phyloP scores from a whole-genome alignment of 2,888 invertebrate species.

The Cheilosia urbana region DNA sequence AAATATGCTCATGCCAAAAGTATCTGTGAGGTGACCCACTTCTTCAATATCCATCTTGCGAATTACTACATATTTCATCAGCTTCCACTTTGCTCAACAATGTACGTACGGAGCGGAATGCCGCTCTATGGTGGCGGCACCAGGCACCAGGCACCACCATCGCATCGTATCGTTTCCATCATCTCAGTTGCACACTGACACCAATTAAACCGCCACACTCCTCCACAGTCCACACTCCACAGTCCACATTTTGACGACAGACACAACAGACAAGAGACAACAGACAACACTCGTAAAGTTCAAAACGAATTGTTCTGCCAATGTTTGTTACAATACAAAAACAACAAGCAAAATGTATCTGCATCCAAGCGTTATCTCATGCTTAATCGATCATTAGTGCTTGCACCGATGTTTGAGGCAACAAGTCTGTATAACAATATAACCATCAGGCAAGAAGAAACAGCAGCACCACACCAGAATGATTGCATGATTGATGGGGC shows the following conservation, averaged over 20 bases:
- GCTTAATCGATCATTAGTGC: conserved; percentile 67
- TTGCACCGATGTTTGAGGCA: conserved; percentile 33
- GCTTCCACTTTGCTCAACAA: conserved; percentile 60
- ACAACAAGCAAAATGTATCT: conserved; percentile 12
- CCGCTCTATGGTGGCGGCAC: conserved; percentile 13
- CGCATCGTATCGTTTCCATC: conserved; percentile 44
- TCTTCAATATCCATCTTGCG: conserved; percentile 53
- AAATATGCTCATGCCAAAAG: conserved; percentile 19
- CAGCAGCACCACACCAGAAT: conserved; percentile 26
- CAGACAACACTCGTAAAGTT: conserved; percentile 59
- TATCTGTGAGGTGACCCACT: conserved; percentile 59
- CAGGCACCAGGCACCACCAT: conserved; percentile 3
- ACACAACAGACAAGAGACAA: too few species aligned
- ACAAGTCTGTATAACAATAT: conserved; percentile 1
- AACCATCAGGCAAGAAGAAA: conserved; percentile 12
- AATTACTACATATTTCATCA: conserved; percentile 55
- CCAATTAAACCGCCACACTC: conserved; percentile 37
- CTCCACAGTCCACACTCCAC: conserved; percentile 21
- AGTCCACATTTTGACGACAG: conserved; percentile 33
- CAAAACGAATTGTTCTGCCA: conserved; percentile 62
- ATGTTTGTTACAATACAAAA: conserved; percentile 4
- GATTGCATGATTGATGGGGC: conserved; percentile 71
- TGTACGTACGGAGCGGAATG: conserved; percentile 34
- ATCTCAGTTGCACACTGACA: conserved; percentile 28
- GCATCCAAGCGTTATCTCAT: conserved; percentile 53